These are phyloP conservation scores for Syngnathus acus DNA, from an alignment of 2,797 vertebrate species.

Conservation along the genomic window DNA sequence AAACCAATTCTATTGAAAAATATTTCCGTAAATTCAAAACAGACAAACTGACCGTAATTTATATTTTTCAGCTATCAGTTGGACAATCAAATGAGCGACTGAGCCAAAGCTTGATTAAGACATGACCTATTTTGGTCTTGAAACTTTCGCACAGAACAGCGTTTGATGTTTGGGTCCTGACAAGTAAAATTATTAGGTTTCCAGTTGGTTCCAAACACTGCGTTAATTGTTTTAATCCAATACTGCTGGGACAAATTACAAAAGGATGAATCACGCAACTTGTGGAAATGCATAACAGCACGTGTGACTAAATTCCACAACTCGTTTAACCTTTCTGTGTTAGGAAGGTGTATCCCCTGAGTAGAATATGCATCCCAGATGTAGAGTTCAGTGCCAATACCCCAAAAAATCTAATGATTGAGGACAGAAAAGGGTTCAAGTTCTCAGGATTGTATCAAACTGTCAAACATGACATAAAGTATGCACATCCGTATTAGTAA, in stretches of 20 bases:
- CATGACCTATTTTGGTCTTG: not conserved
- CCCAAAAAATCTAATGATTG: not conserved
- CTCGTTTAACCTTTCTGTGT: not conserved
- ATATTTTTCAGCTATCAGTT: not conserved
- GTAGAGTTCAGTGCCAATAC: not conserved
- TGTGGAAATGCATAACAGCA: not conserved
- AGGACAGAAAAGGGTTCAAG: not conserved
- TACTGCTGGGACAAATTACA: not conserved
- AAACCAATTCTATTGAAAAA: not conserved
- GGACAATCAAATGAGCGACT: not conserved
- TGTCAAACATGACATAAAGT: not conserved
- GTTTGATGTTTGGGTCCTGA: not conserved
- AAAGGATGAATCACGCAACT: not conserved
- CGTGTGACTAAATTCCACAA: not conserved
- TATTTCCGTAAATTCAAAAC: not conserved
- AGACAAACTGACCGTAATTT: not conserved
- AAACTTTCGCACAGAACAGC: not conserved
- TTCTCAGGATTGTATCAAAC: not conserved
- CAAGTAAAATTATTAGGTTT: not conserved
- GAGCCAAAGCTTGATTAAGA: not conserved
- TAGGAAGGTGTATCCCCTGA: not conserved
- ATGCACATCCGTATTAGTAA: not conserved
- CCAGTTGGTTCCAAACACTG: not conserved
- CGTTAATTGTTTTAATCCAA: not conserved
- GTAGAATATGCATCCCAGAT: not conserved